These are phyloP conservation scores for Phalacrocorax aristotelis DNA, from an alignment of 2,113 vertebrate species.

Conservation along the genomic window DNA sequence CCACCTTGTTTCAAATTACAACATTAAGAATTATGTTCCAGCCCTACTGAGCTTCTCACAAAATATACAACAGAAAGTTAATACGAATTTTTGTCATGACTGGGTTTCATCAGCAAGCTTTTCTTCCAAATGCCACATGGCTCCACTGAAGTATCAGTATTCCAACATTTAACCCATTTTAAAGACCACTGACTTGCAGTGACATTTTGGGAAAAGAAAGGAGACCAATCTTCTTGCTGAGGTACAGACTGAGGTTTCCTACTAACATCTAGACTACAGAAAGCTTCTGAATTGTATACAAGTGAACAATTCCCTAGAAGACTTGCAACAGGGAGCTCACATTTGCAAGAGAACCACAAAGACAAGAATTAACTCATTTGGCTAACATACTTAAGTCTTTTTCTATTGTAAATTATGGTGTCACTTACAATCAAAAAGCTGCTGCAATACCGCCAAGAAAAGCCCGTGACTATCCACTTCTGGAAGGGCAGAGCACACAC, in stretches of 20 bases:
- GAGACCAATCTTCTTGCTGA: neutral
- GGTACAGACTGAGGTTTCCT: neutral
- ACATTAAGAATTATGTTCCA: neutral
- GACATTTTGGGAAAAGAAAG: neutral
- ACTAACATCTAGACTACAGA: neutral
- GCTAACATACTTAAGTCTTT: neutral
- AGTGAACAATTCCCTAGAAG: neutral
- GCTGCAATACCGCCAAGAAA: neutral
- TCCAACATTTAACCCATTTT: neutral
- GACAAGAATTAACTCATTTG: neutral
- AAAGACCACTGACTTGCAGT: neutral
- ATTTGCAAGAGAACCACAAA: neutral
- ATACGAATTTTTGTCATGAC: neutral
- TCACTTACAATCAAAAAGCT: neutral
- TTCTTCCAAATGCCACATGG: neutral
- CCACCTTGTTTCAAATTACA: neutral
- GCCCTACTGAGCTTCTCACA: neutral
- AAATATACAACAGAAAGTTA: neutral
- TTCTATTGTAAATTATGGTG: neutral
- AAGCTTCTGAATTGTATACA: neutral
- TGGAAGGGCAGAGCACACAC: neutral
- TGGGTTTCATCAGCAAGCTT: neutral
- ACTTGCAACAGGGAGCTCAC: neutral
- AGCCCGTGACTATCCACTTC: neutral
- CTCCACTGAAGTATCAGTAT: neutral